Evolutionary conservation across 2,113 vertebrate genomes (phyloP), one percentile per base, ranked within the genome.

Genomic region (Chelonoidis abingdonii): DNA sequence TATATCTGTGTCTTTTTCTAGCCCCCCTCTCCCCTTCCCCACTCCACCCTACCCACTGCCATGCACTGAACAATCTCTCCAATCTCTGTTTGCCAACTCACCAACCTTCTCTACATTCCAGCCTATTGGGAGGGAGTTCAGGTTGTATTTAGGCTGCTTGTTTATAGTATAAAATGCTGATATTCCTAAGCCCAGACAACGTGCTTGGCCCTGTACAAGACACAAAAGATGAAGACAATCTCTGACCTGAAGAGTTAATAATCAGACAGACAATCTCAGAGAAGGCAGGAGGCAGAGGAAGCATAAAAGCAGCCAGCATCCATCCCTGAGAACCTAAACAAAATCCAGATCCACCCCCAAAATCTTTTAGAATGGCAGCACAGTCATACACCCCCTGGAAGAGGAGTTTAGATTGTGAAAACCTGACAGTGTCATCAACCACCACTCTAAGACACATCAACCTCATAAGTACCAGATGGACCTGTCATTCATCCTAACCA

Each of bases 61-160:
- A 88, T 80, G 88, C 75, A 75, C 75, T 79, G 62, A 95, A 94
- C 86, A 80, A 49, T 62, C 56, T 76, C 86, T 96, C 87, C 44
- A 44, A 89, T 24, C 49, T 2, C 17, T 8, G 31, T 90, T 59
- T 94, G 65, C 44, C 57, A 89, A 90, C 65, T 85, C 21, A 75
- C 84, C 87, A 87, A 95, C 57, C 57, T 65, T 85, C 80, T 78
- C 86, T 83, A 44, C 52, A 76, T 85, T 84, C 88, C 65, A 94
- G 62, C 29, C n/a, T 19, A n/a, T 59, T 50, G 49, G 80, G 52
- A 92, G 47, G 49, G 47, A 90, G n/a, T 41, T 69, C 65, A 52
- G n/a, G 27, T 53, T 92, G 75, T 90, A 57, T 85, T 92, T n/a
- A 93, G 56, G 56, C 75, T 72, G 53, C 59, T 91, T 38, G 80